Percentiles rank a stretch among this genome's conserved stretches.
Conservation (phyloP, 2,888 invertebrate species). For the Ephialtes manifestator region DNA sequence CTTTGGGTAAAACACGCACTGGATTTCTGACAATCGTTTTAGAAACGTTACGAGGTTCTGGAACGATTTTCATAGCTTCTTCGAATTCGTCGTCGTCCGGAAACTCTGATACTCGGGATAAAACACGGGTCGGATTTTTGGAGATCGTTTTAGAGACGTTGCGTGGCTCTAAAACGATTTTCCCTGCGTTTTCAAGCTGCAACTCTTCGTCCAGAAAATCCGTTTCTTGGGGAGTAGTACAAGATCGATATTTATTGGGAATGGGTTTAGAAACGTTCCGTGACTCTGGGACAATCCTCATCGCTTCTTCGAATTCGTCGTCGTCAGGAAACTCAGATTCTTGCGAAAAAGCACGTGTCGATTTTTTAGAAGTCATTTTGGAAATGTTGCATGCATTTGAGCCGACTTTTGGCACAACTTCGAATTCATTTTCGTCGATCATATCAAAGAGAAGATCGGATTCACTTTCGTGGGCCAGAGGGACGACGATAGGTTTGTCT, state of each 20-base stretch:
- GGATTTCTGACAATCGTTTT: neutral
- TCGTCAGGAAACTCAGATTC: constrained; percentile 7
- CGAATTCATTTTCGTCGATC: constrained; percentile 60
- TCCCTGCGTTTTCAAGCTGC: neutral
- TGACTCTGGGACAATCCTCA: neutral
- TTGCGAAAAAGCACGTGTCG: neutral
- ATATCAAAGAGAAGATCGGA: constrained; percentile 63
- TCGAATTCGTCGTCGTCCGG: constrained; percentile 3
- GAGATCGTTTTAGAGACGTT: neutral
- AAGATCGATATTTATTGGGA: neutral
- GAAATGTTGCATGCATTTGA: neutral
- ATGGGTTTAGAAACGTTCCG: neutral
- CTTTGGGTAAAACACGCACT: neutral
- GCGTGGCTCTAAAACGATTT: neutral
- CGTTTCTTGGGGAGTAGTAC: neutral
- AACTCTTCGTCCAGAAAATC: constrained; percentile 7
- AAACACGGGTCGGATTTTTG: neutral
- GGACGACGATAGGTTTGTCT: neutral
- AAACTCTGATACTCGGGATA: neutral
- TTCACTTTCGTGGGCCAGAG: constrained; percentile 33
- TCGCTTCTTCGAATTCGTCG: neutral
- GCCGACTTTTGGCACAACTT: neutral
- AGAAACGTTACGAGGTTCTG: neutral
- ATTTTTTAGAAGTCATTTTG: neutral
- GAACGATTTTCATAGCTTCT: neutral